Evolutionary conservation across 2,888 invertebrate species (phyloP).

Genomic region (Folsomia manolachei): DNA sequence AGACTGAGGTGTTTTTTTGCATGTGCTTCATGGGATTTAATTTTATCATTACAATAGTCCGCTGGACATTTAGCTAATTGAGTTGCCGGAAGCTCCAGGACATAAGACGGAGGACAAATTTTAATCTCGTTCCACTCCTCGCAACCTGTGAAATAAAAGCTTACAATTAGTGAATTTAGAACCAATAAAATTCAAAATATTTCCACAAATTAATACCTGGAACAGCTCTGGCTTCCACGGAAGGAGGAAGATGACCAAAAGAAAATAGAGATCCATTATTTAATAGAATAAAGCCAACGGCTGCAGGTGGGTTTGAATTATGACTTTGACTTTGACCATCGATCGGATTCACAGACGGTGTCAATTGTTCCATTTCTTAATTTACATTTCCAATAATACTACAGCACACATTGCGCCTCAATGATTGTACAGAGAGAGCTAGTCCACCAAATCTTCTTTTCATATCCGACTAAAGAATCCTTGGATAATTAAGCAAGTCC

Average conservation of each 20-base stretch:
- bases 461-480: too few species aligned
- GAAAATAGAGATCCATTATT: slow-evolving; percentile 12
- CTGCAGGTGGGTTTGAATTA: not conserved
- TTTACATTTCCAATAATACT: too few species aligned
- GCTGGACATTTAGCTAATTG: slow-evolving; percentile 32
- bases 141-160: slow-evolving; percentile 21
- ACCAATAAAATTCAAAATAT: not conserved
- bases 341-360: too few species aligned
- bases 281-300: slow-evolving; percentile 17
- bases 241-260: slow-evolving; percentile 16
- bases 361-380: too few species aligned
- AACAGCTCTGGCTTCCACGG: slow-evolving; percentile 5
- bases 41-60: slow-evolving; percentile 39
- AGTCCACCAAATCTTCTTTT: too few species aligned
- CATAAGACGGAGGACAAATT: slow-evolving; percentile 31
- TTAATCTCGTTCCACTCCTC: slow-evolving; percentile 37
- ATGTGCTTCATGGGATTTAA: slow-evolving; percentile 44
- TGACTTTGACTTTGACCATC: not conserved
- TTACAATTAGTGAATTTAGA: not conserved
- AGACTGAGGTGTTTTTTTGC: slow-evolving; percentile 38
- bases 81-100: slow-evolving; percentile 16
- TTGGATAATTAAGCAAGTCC: too few species aligned
- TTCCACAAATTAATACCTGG: slow-evolving; percentile 17
- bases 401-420: too few species aligned
- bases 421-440: too few species aligned